These are phyloP conservation scores for Axis porcinus DNA, from an alignment of 2,113 vertebrate species.

Conservation along the genomic window DNA sequence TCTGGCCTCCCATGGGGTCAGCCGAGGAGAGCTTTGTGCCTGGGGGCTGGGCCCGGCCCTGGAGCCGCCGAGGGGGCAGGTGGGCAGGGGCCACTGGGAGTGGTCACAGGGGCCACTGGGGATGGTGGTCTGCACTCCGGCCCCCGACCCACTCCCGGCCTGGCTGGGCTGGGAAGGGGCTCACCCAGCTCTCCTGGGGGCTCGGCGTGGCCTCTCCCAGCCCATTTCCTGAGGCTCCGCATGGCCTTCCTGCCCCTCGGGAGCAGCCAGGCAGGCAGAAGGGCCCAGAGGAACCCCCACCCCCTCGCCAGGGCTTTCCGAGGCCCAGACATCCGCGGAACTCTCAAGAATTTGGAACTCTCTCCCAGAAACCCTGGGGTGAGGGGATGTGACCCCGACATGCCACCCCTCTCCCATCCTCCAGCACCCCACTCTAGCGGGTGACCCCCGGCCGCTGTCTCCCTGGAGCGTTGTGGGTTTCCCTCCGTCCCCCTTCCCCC, in stretches of 20 bases:
- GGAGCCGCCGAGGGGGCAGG: background rate
- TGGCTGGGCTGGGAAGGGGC: accelerated
- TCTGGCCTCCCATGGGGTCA: background rate
- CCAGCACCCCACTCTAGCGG: background rate
- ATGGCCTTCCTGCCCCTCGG: too few relatives aligned
- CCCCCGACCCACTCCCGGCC: background rate
- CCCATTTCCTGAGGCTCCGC: background rate
- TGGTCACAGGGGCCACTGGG: background rate
- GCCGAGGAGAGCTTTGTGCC: background rate
- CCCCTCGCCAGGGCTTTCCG: background rate
- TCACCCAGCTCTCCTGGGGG: background rate
- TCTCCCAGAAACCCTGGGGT: background rate
- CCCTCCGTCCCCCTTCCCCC: background rate
- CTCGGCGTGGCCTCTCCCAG: accelerated
- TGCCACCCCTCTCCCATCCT: accelerated
- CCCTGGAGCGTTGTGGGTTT: background rate
- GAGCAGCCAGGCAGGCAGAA: background rate
- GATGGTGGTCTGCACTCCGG: accelerated
- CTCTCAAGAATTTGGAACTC: background rate
- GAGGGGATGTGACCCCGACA: too few relatives aligned
- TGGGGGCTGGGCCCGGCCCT: background rate
- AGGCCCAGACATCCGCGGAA: accelerated
- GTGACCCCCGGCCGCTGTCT: background rate
- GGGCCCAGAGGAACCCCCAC: too few relatives aligned
- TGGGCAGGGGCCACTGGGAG: background rate